Conservation (phyloP, 2,888 invertebrate genomes). For the Acanthacorydalis orientalis region DNA sequence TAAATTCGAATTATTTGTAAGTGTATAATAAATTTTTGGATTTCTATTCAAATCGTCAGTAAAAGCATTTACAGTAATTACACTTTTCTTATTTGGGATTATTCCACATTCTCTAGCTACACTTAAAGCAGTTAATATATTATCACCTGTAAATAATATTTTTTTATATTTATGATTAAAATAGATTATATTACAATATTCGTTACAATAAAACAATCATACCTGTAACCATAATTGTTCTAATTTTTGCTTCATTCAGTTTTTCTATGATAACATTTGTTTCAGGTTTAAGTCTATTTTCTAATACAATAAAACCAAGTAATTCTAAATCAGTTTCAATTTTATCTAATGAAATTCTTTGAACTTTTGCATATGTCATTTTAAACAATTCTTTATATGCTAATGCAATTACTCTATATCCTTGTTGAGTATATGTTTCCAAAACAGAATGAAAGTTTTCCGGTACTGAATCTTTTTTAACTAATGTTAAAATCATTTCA, state of each 20-base stretch:
- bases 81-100: constrained; percentile 31
- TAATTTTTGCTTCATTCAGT: constrained; percentile 67
- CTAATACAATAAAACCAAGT: constrained; percentile 79
- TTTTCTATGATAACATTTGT: constrained; percentile 63
- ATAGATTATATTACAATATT: background rate
- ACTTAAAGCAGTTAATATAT: constrained; percentile 79
- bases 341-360: constrained; percentile 51
- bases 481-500: constrained; percentile 71
- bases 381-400: constrained; percentile 47
- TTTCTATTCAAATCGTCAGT: background rate
- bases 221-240: constrained; percentile 94
- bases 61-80: constrained; percentile 20
- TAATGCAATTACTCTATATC: constrained; percentile 80
- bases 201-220: constrained; percentile 4
- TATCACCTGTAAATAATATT: constrained; percentile 41
- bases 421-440: constrained; percentile 72
- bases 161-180: background rate
- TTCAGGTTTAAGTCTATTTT: constrained; percentile 83
- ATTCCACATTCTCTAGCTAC: constrained; percentile 86
- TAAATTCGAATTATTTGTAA: constrained; percentile 1
- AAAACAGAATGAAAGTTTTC: constrained; percentile 54
- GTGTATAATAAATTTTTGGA: constrained; percentile 3
- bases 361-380: constrained; percentile 46
- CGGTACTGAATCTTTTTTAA: constrained; percentile 56
- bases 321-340: constrained; percentile 72